Evolutionary conservation across 2,888 invertebrate species (phyloP).

Genomic region (Phortica magna): DNA sequence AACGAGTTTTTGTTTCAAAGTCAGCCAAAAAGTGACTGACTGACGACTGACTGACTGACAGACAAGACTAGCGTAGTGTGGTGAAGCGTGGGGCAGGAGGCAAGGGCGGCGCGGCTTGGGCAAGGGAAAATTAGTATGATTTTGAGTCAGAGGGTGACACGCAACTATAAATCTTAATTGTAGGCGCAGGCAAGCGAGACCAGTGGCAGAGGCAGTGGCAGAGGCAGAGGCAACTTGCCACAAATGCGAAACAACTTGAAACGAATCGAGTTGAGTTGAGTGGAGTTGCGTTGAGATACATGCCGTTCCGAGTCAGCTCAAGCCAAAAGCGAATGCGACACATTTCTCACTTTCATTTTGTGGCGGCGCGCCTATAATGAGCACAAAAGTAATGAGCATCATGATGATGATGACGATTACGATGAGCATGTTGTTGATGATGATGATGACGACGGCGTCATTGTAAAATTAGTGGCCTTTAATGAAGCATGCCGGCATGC

Average conservation of each 20-base stretch:
- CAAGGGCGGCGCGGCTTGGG: slow-evolving; percentile 59
- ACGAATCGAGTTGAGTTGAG: neutral
- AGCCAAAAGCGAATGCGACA: slow-evolving; percentile 2
- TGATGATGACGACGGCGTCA: neutral
- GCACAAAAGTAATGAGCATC: neutral
- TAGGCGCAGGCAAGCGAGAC: slow-evolving; percentile 65
- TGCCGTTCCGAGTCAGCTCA: neutral
- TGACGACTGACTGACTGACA: neutral
- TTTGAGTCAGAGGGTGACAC: slow-evolving; percentile 54
- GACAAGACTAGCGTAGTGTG: neutral
- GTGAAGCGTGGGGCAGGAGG: neutral
- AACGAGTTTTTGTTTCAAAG: neutral
- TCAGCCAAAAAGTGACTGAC: neutral
- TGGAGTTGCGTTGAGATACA: neutral
- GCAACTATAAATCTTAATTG: slow-evolving; percentile 69
- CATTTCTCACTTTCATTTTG: slow-evolving; percentile 1
- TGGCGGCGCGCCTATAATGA: neutral
- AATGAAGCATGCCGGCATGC: slow-evolving; percentile 13
- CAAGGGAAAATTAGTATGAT: slow-evolving; percentile 55
- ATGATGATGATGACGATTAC: too few species aligned
- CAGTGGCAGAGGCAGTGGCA: slow-evolving; percentile 12
- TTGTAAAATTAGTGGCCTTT: neutral
- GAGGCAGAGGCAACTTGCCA: slow-evolving; percentile 11
- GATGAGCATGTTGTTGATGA: too few species aligned
- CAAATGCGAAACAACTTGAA: neutral